Conservation (phyloP, 2,797 vertebrate species). For the Petrocephalus schoutedeni region DNA sequence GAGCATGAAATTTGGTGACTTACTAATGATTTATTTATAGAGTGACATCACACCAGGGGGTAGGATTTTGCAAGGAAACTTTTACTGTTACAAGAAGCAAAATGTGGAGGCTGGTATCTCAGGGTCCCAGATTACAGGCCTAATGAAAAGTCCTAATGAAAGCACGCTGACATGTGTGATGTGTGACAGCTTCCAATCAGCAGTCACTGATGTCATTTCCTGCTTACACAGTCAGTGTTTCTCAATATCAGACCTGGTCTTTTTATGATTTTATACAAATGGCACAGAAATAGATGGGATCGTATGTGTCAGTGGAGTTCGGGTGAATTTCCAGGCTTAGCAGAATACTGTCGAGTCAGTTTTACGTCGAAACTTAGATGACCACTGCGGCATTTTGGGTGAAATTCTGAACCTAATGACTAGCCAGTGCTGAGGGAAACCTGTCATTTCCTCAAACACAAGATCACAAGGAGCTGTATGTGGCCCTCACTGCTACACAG, state of each 20-base stretch:
- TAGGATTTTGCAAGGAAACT: slow-evolving; percentile 39
- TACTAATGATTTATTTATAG: slow-evolving; percentile 17
- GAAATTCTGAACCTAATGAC: not conserved
- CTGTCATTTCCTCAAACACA: not conserved
- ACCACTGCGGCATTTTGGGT: not conserved
- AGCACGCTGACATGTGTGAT: slow-evolving; percentile 40
- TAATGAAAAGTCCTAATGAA: slow-evolving; percentile 50
- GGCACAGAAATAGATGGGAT: not conserved
- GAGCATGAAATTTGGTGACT: not conserved
- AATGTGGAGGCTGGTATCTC: slow-evolving; percentile 55
- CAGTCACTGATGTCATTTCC: not conserved
- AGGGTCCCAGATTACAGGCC: slow-evolving; percentile 54
- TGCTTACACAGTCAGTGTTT: not conserved
- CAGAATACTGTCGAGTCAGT: not conserved
- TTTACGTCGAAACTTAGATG: not conserved
- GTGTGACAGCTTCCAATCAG: slow-evolving; percentile 50
- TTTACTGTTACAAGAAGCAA: slow-evolving; percentile 56
- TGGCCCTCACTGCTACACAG: not conserved
- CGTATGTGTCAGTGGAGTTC: not conserved
- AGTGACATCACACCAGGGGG: slow-evolving; percentile 42
- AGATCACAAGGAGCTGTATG: not conserved
- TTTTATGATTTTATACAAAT: not conserved
- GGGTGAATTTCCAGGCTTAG: not conserved
- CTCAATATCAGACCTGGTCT: not conserved
- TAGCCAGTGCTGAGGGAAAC: not conserved